Evolutionary conservation across 92 coral and sea anemone genomes (phyloP), one percentile per base, ranked within the genome.

Genomic region (Actinernus sp.): DNA sequence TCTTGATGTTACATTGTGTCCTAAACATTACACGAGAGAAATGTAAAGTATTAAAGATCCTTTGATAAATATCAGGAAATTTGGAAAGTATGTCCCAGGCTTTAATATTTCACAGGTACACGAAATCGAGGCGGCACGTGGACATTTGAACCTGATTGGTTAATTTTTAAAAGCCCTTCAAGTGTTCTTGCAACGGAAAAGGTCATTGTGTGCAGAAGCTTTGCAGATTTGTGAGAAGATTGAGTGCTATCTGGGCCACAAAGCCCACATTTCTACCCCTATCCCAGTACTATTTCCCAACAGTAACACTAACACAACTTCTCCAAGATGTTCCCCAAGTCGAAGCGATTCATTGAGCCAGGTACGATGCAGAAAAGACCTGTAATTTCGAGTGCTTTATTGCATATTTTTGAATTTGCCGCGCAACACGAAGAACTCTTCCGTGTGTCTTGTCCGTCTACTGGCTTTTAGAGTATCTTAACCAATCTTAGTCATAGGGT

Each of bases 331-430:
- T 89, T 89, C 25, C 69, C 83, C 18, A 89, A 68, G 60, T 65
- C 96, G 20, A 89, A 78, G 59, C 75, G 96, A 22, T 89, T 89
- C 79, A 54, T 50, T 12, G 61, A 74, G 22, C 33, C 78, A 61
- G 96, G 96, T 89, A 76, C 48, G 86, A 9, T 19, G 26, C 29
- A 22, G 18, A 4, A 22, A 7, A 16, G 23, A 29, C 3, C 24
- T 24, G 68, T 33, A n/a, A n/a, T n/a, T n/a, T n/a, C n/a, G n/a
- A n/a, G n/a, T n/a, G n/a, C n/a, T n/a, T n/a, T n/a, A n/a, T n/a
- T n/a, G n/a, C n/a, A n/a, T n/a, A n/a, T n/a, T n/a, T n/a, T 28
- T 61, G 47, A 36, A 43, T 62, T 29, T 39, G 8, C 30, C 70
- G 30, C 47, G 55, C 62, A 5, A n/a, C n/a, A n/a, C n/a, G n/a